Conservation (phyloP, 2,888 invertebrate genomes). For the Drosophila flavopinicola region DNA sequence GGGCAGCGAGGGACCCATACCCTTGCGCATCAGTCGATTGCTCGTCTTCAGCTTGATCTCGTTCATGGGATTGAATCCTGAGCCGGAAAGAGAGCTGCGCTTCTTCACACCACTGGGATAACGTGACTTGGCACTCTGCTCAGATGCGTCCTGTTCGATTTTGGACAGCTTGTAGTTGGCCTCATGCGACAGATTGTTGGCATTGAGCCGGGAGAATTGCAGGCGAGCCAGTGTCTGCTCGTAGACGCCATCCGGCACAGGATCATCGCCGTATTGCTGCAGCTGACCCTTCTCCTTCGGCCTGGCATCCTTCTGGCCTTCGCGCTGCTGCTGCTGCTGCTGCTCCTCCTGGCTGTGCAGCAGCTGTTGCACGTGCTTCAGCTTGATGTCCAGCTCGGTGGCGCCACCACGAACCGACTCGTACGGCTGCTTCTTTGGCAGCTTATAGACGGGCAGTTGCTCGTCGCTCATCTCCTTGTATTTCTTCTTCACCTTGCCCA, state of each 20-base stretch:
- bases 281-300: not conserved
- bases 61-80: slow-evolving; percentile 73
- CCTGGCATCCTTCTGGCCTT: not conserved
- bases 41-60: slow-evolving; percentile 83
- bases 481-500: slow-evolving; percentile 56
- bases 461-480: slow-evolving; percentile 39
- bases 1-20: slow-evolving; percentile 80
- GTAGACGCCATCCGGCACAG: slow-evolving; percentile 52
- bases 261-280: slow-evolving; percentile 12
- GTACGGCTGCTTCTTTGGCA: not conserved
- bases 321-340: not conserved
- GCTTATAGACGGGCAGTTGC: not conserved
- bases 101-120: slow-evolving; percentile 35
- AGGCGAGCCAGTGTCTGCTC: slow-evolving; percentile 58
- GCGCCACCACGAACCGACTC: not conserved
- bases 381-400: slow-evolving; percentile 48
- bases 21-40: slow-evolving; percentile 75
- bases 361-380: slow-evolving; percentile 28
- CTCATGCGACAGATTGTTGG: slow-evolving; percentile 83
- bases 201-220: slow-evolving; percentile 14
- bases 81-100: slow-evolving; percentile 29
- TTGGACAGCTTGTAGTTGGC: slow-evolving; percentile 84
- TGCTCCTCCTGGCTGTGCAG: slow-evolving; percentile 25
- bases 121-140: slow-evolving; percentile 27
- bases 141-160: slow-evolving; percentile 82